Conservation (phyloP, 2,113 vertebrate species). For the Tenebrosternarchus preto region DNA sequence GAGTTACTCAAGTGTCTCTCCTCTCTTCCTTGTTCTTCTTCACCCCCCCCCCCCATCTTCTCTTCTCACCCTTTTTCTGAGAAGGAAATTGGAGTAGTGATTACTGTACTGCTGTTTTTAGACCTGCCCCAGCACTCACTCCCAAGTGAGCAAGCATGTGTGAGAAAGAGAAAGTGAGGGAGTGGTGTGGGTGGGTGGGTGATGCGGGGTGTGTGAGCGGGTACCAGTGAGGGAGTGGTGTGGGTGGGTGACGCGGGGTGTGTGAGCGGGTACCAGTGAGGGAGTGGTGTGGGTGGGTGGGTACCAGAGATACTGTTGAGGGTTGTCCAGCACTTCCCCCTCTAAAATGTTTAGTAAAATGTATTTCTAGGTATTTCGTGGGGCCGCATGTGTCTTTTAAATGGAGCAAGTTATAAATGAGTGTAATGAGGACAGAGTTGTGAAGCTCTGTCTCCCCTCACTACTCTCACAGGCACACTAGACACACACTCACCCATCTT, state of each 20-base stretch:
- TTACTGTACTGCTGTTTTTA: slow-evolving; percentile 5
- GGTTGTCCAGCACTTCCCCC: too few species aligned
- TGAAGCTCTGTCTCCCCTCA: slow-evolving; percentile 37
- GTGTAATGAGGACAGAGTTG: slow-evolving; percentile 53
- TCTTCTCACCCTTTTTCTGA: background rate
- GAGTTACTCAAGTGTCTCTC: background rate
- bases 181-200: too few species aligned
- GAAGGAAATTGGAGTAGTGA: background rate
- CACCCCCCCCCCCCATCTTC: background rate
- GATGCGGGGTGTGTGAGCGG: too few species aligned
- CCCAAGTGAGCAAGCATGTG: too few species aligned
- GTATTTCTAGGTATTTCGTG: slow-evolving; percentile 2
- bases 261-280: too few species aligned
- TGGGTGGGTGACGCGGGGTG: too few species aligned
- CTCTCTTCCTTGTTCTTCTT: background rate
- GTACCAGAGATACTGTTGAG: too few species aligned
- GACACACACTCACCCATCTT: slow-evolving; percentile 19
- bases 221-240: too few species aligned
- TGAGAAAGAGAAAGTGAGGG: too few species aligned
- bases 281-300: too few species aligned
- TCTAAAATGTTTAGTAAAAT: too few species aligned
- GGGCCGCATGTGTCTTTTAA: slow-evolving; percentile 9
- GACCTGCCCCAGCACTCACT: background rate
- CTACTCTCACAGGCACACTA: background rate
- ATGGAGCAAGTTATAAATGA: slow-evolving; percentile 48